Evolutionary conservation across 2,888 invertebrate genomes (phyloP).

Genomic region (Herminia tarsipennalis): DNA sequence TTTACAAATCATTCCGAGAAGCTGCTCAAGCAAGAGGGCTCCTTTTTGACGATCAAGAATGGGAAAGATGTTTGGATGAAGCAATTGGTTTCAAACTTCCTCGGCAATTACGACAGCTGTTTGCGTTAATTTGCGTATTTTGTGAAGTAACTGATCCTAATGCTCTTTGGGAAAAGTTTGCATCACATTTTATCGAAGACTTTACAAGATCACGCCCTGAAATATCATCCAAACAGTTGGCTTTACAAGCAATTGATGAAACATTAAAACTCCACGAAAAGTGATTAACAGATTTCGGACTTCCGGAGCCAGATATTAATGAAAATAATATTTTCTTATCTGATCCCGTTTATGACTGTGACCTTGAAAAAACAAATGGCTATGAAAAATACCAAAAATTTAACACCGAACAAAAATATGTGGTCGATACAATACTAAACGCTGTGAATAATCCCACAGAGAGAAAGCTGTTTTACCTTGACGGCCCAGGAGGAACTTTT

Average conservation of each 20-base stretch:
- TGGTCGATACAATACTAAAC: constrained; percentile 28
- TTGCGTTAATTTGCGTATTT: constrained; percentile 27
- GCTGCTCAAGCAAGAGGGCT: constrained; percentile 17
- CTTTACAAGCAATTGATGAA: constrained; percentile 20
- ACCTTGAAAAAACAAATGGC: constrained; percentile 20
- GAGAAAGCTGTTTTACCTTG: too few species aligned
- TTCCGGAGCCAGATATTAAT: constrained; percentile 18
- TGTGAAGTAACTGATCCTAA: constrained; percentile 23
- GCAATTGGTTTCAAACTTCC: constrained; percentile 21
- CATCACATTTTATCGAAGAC: constrained; percentile 22
- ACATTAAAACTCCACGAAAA: constrained; percentile 20
- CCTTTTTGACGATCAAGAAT: constrained; percentile 17
- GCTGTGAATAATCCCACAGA: too few species aligned
- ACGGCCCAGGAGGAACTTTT: too few species aligned
- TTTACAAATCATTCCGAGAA: constrained; percentile 17
- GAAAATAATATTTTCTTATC: too few species aligned
- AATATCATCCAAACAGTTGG: too few species aligned
- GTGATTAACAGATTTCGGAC: constrained; percentile 19
- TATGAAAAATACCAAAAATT: too few species aligned
- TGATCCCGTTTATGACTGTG: constrained; percentile 14
- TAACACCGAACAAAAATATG: constrained; percentile 5
- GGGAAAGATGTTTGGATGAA: neutral
- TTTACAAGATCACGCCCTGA: too few species aligned
- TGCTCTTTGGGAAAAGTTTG: constrained; percentile 23
- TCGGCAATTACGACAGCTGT: constrained; percentile 29